phyloP scores from a whole-genome alignment of 2,888 invertebrate species.

The Diarsia rubi region DNA sequence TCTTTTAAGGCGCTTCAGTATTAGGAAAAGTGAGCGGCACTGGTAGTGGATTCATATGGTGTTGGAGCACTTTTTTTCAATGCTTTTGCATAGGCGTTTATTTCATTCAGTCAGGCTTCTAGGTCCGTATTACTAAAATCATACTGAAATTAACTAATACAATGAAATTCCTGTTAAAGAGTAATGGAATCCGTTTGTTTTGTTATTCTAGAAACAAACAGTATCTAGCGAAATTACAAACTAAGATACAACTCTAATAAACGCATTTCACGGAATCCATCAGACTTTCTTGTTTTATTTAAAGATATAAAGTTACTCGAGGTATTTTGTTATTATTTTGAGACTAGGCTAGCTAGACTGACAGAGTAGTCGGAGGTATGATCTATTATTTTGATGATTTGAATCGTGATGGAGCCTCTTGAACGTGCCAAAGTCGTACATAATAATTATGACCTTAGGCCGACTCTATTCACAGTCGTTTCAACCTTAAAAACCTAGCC shows the following conservation, averaged over 20 bases:
- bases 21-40: background rate
- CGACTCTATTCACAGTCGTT: background rate
- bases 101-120: background rate
- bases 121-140: background rate
- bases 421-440: background rate
- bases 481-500: background rate
- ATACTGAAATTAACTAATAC: background rate
- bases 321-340: background rate
- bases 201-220: conserved; percentile 18
- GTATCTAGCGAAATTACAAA: background rate
- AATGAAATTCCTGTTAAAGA: conserved; percentile 8
- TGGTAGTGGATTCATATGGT: background rate
- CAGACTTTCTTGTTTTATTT: conserved; percentile 7
- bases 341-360: background rate
- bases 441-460: background rate
- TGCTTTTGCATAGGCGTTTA: background rate
- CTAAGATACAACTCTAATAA: conserved; percentile 25
- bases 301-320: conserved; percentile 21
- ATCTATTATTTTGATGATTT: background rate
- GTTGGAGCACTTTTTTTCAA: background rate
- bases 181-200: conserved; percentile 9
- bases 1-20: no score
- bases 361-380: background rate
- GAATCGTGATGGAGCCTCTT: background rate
- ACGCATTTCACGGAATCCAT: conserved; percentile 20